A percentile compares a stretch with the other conserved stretches of the same genome.
Conservation (phyloP, 2,113 vertebrate species). For the Epinephelus moara region DNA sequence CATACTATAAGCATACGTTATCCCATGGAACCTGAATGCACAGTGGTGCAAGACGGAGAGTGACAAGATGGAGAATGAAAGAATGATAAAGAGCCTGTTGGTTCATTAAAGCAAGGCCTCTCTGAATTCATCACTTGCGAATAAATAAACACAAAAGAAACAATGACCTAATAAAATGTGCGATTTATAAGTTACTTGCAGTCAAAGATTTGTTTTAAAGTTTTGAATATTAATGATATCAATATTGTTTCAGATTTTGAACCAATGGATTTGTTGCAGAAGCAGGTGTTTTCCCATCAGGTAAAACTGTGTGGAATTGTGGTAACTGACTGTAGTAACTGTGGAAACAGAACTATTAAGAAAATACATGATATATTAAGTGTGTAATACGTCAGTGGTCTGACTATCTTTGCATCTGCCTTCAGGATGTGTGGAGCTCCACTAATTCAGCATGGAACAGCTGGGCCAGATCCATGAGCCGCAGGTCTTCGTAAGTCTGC, state of each 20-base stretch:
- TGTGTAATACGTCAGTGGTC: background rate
- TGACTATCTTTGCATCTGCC: background rate
- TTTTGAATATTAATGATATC: background rate
- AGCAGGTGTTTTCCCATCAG: slow-evolving; percentile 74
- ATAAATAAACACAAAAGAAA: background rate
- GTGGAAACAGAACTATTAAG: background rate
- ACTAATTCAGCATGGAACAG: slow-evolving; percentile 82
- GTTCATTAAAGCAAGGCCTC: background rate
- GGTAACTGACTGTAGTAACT: background rate
- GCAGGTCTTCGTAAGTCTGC: slow-evolving; percentile 87
- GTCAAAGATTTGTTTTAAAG: background rate
- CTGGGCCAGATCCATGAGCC: slow-evolving; percentile 76
- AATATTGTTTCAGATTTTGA: slow-evolving; percentile 87
- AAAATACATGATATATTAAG: background rate
- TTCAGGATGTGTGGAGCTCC: slow-evolving; percentile 78
- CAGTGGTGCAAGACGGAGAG: no score
- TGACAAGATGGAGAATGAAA: background rate
- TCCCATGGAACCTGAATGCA: background rate
- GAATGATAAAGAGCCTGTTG: background rate
- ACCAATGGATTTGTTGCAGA: slow-evolving; percentile 80
- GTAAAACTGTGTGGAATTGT: slow-evolving; percentile 57
- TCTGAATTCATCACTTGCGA: background rate
- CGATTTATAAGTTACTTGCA: background rate
- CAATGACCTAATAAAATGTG: background rate
- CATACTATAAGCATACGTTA: background rate